Evolutionary conservation across 2,888 invertebrate genomes (phyloP), one percentile per base, ranked within the genome.

Genomic region (Perizoma affinitatum): DNA sequence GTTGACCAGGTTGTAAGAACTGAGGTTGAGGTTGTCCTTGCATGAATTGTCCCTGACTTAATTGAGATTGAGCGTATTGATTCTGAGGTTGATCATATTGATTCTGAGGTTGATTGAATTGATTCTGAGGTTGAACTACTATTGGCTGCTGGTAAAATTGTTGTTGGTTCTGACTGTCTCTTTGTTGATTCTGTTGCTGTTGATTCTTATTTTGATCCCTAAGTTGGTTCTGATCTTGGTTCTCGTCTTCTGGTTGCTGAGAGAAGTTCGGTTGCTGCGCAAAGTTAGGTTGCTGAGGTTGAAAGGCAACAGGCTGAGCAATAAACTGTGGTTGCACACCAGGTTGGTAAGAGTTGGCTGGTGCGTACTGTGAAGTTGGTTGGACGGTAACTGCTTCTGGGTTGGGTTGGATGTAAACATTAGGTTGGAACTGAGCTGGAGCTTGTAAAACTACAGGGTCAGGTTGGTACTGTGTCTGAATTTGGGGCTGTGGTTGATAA

Each of bases 231-330:
- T 56, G 55, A 5, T 55, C 57, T 42, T 64, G 50, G 6, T 61
- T 48, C 9, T 58, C 54, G 8, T 66, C 63, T 57, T 71, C 65
- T 1, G 67, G 60, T 61, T 74, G 73, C 3, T 70, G 69, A 4
- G 34, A 63, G 54, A 41, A 48, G 64, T 38, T 70, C 66, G 40
- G 67, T 54, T 54, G 22, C 22, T 22, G 22, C 22, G 34, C 65
- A 55, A 41, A 48, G 64, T 38, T 70, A 66, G 40, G 67, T 54
- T 54, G 61, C 38, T 69, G 69, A 34, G 68, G 65, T 63, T 66
- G 67, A 48, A 68, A 65, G 1, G 62, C 52, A 8, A 76, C 78
- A n/a, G 73, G 80, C 57, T 82, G 83, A 0, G 76, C 75, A 66
- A 82, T 79, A 8, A 79, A 67, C 58, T 76, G 78, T 38, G 63